Percentiles rank a stretch among this genome's conserved stretches.
Evolutionary conservation across 2,888 invertebrate genomes (phyloP).

Genomic region (Apamea epomidion): DNA sequence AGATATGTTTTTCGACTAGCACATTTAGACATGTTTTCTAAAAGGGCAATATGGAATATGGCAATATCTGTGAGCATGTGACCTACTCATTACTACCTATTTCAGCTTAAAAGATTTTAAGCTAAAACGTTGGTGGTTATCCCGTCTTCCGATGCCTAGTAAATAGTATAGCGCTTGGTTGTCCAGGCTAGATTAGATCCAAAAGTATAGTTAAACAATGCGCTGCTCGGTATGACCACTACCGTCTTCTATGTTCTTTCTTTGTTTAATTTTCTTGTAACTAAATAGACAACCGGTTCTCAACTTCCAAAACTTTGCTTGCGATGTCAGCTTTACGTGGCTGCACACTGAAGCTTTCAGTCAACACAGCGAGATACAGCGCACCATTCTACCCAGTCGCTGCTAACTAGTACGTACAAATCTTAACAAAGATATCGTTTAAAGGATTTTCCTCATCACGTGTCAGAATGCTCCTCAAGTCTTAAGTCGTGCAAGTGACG

Average conservation of each 20-base stretch:
- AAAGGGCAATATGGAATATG: neutral
- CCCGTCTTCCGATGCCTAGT: neutral
- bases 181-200: neutral
- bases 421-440: constrained; percentile 43
- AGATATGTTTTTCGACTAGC: neutral
- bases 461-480: constrained; percentile 31
- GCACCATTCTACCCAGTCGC: neutral
- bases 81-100: no score
- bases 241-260: neutral
- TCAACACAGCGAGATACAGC: neutral
- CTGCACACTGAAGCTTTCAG: neutral
- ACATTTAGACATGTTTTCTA: neutral
- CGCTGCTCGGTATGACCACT: neutral
- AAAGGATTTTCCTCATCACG: constrained; percentile 63
- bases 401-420: constrained; percentile 2
- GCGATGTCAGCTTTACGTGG: neutral
- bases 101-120: neutral
- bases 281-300: no score
- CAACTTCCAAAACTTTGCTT: neutral
- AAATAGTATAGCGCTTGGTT: neutral
- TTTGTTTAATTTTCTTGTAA: neutral
- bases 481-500: constrained; percentile 57
- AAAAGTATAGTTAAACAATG: neutral
- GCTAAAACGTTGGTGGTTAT: neutral
- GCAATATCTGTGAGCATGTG: neutral